Percentiles rank a stretch among this genome's conserved stretches.
phyloP scores from a whole-genome alignment of 1,140 invertebrate genomes.

The Pseudomyrmex cubaensis region DNA sequence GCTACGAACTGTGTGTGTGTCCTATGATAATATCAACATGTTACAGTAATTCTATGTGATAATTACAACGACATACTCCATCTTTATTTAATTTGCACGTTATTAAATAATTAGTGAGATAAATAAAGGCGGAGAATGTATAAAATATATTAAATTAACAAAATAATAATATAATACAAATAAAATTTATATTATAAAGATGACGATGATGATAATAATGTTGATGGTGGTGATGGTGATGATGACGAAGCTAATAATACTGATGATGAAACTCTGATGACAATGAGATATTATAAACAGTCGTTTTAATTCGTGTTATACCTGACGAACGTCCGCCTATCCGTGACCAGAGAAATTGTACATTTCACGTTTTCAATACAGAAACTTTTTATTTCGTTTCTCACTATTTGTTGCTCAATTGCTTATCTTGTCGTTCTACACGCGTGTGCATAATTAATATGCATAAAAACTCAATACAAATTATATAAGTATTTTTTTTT shows the following conservation, averaged over 20 bases:
- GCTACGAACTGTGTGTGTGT: conserved; percentile 25
- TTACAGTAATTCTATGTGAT: background rate
- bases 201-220: background rate
- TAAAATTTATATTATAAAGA: background rate
- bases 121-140: background rate
- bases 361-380: conserved; percentile 15
- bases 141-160: conserved; percentile 16
- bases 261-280: conserved; percentile 1
- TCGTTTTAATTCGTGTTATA: conserved; percentile 43
- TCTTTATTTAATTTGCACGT: conserved; percentile 6
- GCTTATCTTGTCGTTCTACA: conserved; percentile 10
- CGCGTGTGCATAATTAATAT: background rate
- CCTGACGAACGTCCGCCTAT: conserved; percentile 76
- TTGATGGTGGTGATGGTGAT: background rate
- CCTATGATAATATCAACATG: background rate
- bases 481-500: background rate
- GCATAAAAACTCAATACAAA: conserved; percentile 39
- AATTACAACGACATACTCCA: conserved; percentile 29
- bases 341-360: conserved; percentile 55
- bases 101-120: background rate
- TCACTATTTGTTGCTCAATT: background rate
- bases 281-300: conserved; percentile 20
- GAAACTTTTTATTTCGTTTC: background rate
- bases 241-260: background rate
- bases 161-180: conserved; percentile 25